Conservation (phyloP, 1,140 invertebrate genomes). For the Polyergus mexicanus region DNA sequence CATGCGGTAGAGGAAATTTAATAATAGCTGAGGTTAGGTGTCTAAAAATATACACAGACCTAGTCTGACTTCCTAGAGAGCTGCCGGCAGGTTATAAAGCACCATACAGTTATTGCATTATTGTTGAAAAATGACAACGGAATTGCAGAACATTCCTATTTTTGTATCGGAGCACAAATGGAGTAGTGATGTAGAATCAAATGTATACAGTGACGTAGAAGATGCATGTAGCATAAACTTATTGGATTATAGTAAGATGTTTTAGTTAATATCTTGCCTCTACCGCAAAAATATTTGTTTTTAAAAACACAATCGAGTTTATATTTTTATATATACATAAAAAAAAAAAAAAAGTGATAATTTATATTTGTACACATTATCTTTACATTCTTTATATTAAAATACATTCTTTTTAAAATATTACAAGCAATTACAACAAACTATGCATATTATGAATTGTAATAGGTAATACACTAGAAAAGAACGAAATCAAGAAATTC, state of each 20-base stretch:
- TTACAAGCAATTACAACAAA: not conserved
- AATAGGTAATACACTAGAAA: slow-evolving; percentile 79
- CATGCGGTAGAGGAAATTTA: slow-evolving; percentile 74
- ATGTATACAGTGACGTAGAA: slow-evolving; percentile 76
- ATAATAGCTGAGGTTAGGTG: slow-evolving; percentile 80
- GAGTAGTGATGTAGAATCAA: slow-evolving; percentile 83
- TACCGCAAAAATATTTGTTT: slow-evolving; percentile 32
- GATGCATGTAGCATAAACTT: slow-evolving; percentile 62
- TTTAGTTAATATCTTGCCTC: slow-evolving; percentile 23
- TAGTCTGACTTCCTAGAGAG: slow-evolving; percentile 62
- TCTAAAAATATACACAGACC: slow-evolving; percentile 82
- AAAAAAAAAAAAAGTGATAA: not conserved
- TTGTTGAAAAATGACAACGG: slow-evolving; percentile 80
- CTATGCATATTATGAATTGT: slow-evolving; percentile 9
- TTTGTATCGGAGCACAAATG: slow-evolving; percentile 84
- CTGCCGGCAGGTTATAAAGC: slow-evolving; percentile 68
- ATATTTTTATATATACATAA: not conserved
- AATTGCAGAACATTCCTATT: slow-evolving; percentile 83
- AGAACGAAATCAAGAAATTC: slow-evolving; percentile 82
- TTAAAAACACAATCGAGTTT: not conserved
- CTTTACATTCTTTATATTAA: not conserved
- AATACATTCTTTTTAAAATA: not conserved
- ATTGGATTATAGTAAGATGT: slow-evolving; percentile 72
- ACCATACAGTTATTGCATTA: slow-evolving; percentile 66
- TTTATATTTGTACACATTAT: not conserved